Conservation (phyloP, 2,888 invertebrate genomes). For the Cabera pusaria region DNA sequence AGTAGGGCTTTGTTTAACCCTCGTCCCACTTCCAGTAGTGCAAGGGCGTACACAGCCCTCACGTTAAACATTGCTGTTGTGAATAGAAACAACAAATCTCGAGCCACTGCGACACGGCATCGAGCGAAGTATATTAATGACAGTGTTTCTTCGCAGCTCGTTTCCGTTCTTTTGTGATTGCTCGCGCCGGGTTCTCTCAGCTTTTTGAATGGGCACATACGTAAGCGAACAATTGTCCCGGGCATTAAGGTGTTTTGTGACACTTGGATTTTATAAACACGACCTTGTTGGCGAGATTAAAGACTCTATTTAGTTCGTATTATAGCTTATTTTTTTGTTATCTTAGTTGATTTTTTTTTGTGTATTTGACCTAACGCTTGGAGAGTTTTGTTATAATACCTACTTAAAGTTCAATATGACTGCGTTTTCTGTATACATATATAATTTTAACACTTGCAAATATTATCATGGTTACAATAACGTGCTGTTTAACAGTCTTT, state of each 20-base stretch:
- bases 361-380: too few relatives aligned
- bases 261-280: slow-evolving; percentile 37
- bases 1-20: slow-evolving; percentile 25
- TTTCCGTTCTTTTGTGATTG: slow-evolving; percentile 67
- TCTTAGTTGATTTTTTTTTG: slow-evolving; percentile 2
- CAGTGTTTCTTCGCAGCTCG: slow-evolving; percentile 66
- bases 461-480: too few relatives aligned
- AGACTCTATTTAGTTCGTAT: slow-evolving; percentile 16
- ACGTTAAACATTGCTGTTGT: slow-evolving; percentile 40
- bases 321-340: slow-evolving; percentile 9
- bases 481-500: too few relatives aligned
- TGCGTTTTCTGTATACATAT: too few relatives aligned
- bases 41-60: slow-evolving; percentile 28
- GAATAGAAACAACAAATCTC: slow-evolving; percentile 42
- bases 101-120: slow-evolving; percentile 34
- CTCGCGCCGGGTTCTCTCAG: slow-evolving; percentile 51
- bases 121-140: slow-evolving; percentile 67
- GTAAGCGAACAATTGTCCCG: slow-evolving; percentile 61
- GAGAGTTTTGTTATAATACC: too few relatives aligned
- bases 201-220: slow-evolving; percentile 62
- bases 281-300: slow-evolving; percentile 35
- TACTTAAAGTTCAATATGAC: too few relatives aligned
- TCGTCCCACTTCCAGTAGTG: slow-evolving; percentile 37
- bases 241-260: slow-evolving; percentile 57
- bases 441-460: too few relatives aligned